phyloP scores from a whole-genome alignment of 2,888 invertebrate genomes.

The Netelia melanura region DNA sequence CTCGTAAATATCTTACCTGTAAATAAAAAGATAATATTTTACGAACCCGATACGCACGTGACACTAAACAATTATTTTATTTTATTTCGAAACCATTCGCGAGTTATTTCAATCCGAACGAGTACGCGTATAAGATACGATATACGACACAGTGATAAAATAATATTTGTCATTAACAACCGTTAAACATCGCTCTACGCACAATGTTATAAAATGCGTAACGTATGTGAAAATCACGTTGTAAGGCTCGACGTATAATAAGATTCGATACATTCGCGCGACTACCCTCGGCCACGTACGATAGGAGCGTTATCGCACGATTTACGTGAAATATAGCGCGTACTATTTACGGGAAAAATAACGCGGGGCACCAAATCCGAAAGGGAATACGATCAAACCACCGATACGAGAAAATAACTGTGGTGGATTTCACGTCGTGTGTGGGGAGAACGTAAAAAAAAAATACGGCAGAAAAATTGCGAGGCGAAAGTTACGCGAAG shows the following conservation, averaged over 20 bases:
- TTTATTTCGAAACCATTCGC: not conserved
- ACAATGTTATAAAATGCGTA: not conserved
- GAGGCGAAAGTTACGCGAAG: slow-evolving; percentile 1
- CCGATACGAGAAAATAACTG: not conserved
- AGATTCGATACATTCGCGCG: not conserved
- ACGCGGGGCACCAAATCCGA: not conserved
- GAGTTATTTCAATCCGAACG: not conserved
- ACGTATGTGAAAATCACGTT: not conserved
- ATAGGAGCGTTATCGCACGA: not conserved
- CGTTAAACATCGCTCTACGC: not conserved
- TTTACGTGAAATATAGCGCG: not conserved
- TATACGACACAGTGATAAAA: not conserved
- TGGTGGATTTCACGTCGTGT: not conserved
- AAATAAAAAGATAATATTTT: not conserved
- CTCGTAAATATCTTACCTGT: not conserved
- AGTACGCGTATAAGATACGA: not conserved
- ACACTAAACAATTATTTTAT: not conserved
- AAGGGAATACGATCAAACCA: slow-evolving; percentile 4
- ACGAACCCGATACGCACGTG: not conserved
- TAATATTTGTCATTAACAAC: not conserved
- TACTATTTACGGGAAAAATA: slow-evolving; percentile 1
- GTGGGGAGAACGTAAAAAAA: not conserved
- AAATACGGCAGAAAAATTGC: not conserved
- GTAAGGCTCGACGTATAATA: not conserved
- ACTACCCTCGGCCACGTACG: not conserved